Conservation (phyloP, 2,888 invertebrate species). For the Callosobruchus maculatus region DNA sequence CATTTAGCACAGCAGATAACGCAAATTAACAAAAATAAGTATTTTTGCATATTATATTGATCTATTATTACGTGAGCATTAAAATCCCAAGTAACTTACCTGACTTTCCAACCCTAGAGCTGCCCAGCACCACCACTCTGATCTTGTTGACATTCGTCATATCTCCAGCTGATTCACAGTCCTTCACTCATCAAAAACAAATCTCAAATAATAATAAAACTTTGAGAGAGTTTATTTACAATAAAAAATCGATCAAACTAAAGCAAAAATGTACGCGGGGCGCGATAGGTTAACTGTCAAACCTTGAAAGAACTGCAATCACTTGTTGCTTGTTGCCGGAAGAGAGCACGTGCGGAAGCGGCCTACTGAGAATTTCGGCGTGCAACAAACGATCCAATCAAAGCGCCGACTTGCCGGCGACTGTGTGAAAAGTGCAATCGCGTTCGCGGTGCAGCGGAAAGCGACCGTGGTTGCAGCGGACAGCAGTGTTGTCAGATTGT, state of each 20-base stretch:
- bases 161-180: neutral
- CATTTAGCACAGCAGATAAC: too few relatives aligned
- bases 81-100: slow-evolving; percentile 49
- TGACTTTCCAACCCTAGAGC: slow-evolving; percentile 74
- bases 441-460: neutral
- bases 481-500: neutral
- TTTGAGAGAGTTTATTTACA: neutral
- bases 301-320: neutral
- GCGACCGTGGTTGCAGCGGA: neutral
- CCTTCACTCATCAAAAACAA: neutral
- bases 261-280: neutral
- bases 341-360: neutral
- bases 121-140: slow-evolving; percentile 75
- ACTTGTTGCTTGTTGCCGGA: neutral
- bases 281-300: neutral
- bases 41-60: too few relatives aligned
- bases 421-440: neutral
- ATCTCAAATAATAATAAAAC: neutral
- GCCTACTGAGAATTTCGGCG: neutral
- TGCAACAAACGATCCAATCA: neutral
- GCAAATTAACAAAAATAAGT: too few relatives aligned
- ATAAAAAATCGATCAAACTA: neutral
- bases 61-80: too few relatives aligned
- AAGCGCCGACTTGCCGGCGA: neutral
- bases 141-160: slow-evolving; percentile 79